A percentile compares a stretch with the other conserved stretches of the same genome.
Conservation (phyloP, 2,888 invertebrate genomes). For the Marasmarcha lunaedactyla region DNA sequence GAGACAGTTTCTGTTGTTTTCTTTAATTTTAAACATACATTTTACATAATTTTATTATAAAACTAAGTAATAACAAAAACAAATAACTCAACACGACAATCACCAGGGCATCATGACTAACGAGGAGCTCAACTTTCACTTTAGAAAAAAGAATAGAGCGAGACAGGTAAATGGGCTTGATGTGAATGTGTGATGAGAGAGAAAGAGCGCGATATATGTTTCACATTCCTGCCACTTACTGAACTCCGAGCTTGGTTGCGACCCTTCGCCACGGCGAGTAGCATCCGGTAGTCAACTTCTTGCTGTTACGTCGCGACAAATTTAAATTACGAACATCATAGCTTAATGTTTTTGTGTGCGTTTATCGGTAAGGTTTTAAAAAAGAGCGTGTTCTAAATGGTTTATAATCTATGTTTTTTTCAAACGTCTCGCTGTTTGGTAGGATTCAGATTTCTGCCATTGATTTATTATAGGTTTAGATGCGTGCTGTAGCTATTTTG, state of each 20-base stretch:
- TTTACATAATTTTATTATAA: no score
- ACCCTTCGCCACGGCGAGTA: constrained; percentile 94
- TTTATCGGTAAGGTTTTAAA: constrained; percentile 11
- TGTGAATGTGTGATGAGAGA: constrained; percentile 40
- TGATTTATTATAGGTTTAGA: no score
- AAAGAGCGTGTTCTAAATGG: constrained; percentile 1
- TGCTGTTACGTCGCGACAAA: constrained; percentile 57
- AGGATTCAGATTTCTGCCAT: background rate
- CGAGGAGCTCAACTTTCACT: constrained; percentile 20
- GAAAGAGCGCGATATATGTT: constrained; percentile 33
- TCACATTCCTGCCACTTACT: constrained; percentile 78
- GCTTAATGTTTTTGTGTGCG: constrained; percentile 52
- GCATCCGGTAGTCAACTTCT: constrained; percentile 76
- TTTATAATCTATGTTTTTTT: constrained; percentile 4
- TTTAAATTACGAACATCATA: constrained; percentile 32
- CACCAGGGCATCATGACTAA: constrained; percentile 24
- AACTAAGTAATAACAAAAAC: constrained; percentile 1
- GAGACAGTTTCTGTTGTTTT: no score
- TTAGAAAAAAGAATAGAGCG: constrained; percentile 16
- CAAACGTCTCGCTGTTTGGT: background rate
- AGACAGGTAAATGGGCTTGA: constrained; percentile 36
- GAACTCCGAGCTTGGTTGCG: constrained; percentile 94
- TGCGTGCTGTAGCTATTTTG: no score
- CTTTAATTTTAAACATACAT: no score
- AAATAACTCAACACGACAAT: constrained; percentile 10